Evolutionary conservation across 2,888 invertebrate genomes (phyloP).

Genomic region (Cataglyphis cursor): DNA sequence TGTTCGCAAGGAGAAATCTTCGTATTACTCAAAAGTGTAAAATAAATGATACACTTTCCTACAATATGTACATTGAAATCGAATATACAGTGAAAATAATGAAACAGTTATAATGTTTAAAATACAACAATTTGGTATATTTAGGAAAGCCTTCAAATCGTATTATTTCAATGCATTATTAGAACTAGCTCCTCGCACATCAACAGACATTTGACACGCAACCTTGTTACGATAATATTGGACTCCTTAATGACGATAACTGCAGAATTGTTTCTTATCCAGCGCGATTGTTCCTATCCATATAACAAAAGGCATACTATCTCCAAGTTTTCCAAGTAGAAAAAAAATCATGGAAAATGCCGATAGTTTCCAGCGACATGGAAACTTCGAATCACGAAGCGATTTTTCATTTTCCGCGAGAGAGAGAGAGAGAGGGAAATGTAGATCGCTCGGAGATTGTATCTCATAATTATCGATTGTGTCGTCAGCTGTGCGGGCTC

Average conservation of each 20-base stretch:
- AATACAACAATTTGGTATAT: background rate
- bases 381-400: background rate
- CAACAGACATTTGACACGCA: slow-evolving; percentile 12
- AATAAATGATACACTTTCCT: background rate
- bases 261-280: background rate
- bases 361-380: background rate
- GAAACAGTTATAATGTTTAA: background rate
- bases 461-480: slow-evolving; percentile 36
- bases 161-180: slow-evolving; percentile 23
- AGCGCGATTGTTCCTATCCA: background rate
- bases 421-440: background rate
- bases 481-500: slow-evolving; percentile 25
- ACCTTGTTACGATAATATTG: background rate
- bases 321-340: background rate
- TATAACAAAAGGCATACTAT: background rate
- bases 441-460: background rate
- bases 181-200: background rate
- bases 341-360: background rate
- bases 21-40: background rate
- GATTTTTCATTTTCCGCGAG: background rate
- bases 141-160: slow-evolving; percentile 12
- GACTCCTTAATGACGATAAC: background rate
- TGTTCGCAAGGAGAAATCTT: background rate
- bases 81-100: background rate
- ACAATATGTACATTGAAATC: background rate